Base-by-base conservation (phyloP, 2,797 vertebrate species). In the Pitangus sulphuratus region DNA sequence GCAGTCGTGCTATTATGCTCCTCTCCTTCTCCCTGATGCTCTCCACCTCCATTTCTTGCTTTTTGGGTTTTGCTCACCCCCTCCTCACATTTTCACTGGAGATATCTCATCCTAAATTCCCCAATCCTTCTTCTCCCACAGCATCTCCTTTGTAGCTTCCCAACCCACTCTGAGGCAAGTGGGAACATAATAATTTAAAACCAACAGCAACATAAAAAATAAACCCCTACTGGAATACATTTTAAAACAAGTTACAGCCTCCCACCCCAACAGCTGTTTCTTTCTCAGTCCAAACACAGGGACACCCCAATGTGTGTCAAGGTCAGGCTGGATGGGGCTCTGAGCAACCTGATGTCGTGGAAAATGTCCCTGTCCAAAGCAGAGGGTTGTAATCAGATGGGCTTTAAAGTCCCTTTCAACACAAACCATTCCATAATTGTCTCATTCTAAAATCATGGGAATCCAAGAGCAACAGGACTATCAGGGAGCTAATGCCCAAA, bases 161-260 rank as follows among this genome's bases (percentile, higher is more conserved):
- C 66, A 81, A 42, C 3, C 4, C 3, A 8, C 7, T 24, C 10
- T 8, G 33, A 71, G 28, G 58, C 16, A 30, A 74, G 5, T 5
- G 30, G 26, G 51, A 87, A 90, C 0, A 2, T 12, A 44, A 39
- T 12, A 6, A 74, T 68, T 47, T 25, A 16, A 71, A 66, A 39
- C 2, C 2, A 76, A 24, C 5, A 64, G 11, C 2, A 4, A 53
- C 2, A 0, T 19, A 9, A 40, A 61, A 84, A 81, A 39, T 8
- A 13, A 42, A 31, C 33, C 4, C 11, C 3, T 4, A 4, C 3
- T 28, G 56, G 56, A 77, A 91, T 45, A 14, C 68, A 7, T 37
- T 76, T 91, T 69, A 72, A 76, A 87, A 76, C 11, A 65, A 70
- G 18, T 44, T 13, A 47, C 18, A 37, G 2, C 1, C 8, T 14